Conservation (phyloP, 2,888 invertebrate species). For the Dorcus hopei region DNA sequence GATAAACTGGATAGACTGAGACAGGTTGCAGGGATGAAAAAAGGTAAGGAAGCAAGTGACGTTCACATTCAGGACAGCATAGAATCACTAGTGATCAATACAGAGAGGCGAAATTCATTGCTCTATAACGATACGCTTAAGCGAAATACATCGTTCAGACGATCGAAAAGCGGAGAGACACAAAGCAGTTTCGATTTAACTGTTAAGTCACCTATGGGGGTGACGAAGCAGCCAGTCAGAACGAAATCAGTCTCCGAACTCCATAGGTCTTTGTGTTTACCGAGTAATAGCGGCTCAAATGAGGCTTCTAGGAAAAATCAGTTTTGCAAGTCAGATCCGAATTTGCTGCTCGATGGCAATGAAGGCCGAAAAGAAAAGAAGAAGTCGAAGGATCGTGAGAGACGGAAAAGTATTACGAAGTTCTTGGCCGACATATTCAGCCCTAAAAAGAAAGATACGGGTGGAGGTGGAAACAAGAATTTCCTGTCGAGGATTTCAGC, state of each 20-base stretch:
- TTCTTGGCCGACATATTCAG: constrained; percentile 80
- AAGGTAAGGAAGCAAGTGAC: constrained; percentile 32
- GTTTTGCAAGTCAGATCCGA: constrained; percentile 47
- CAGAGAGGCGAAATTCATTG: constrained; percentile 38
- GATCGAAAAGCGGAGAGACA: constrained; percentile 41
- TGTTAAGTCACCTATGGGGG: background rate
- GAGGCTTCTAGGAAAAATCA: constrained; percentile 21
- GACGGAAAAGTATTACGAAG: constrained; percentile 79
- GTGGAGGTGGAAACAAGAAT: constrained; percentile 44
- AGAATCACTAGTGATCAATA: constrained; percentile 37
- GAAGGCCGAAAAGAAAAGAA: constrained; percentile 47
- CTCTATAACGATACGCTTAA: constrained; percentile 43
- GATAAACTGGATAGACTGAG: constrained; percentile 59
- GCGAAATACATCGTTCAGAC: constrained; percentile 36
- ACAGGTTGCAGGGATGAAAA: constrained; percentile 33
- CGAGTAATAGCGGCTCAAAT: background rate
- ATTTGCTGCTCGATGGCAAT: constrained; percentile 39
- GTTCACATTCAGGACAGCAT: constrained; percentile 35
- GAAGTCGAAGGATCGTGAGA: constrained; percentile 64
- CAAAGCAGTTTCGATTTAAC: constrained; percentile 19
- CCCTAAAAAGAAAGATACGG: constrained; percentile 62
- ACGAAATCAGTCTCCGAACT: constrained; percentile 43
- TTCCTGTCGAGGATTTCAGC: constrained; percentile 60
- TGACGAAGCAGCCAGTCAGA: constrained; percentile 17
- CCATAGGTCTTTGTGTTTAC: constrained; percentile 17